Base-by-base conservation (phyloP, 2,797 vertebrate genomes). In the Gymnoscopelus microlampas region DNA sequence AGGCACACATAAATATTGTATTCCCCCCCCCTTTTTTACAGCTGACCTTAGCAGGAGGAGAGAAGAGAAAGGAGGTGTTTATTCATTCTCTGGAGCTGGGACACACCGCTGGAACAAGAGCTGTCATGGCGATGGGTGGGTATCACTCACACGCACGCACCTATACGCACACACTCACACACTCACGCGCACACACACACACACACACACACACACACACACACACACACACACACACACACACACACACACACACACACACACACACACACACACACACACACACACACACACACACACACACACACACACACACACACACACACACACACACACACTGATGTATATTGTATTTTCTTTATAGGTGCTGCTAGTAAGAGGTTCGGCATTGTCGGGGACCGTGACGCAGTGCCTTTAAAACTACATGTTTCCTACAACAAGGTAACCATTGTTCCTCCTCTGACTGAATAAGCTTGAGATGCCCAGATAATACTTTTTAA, bases 61-160 rank as follows among this genome's bases (percentile, higher is more conserved):
- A 95, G 73, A 96, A 82, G 82, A 94, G 89, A 62, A 95, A 86
- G 0, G 97, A 99, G 80, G 96, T 99, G 72, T 98, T 99, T 61
- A 93, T 99, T 77, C 95, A 98, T 59, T 98, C 96, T 8, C 88
- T 99, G 5, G 98, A 99, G 83, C 93, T 99, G 23, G 98, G 98
- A 5, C 97, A 98, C 89, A 95, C 95, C 0, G 98, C 98, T 0
- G 94, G 95, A 72, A 95, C 93, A 0, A 91, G 98, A 53, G 98
- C 96, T 51, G 96, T 99, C 62, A 97, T 94, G 74, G 97, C 96
- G 1, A 97, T 97, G 82, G 97, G 98, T 98, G 80, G 84, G 93
- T 81, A 35, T 60, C 13, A 23, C 62, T 26, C 39, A 29, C 47
- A 70, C 44, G 59, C 44, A 63, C n/a, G n/a, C 60, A 7, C 44